A percentile compares a stretch with the other conserved stretches of the same genome.
Evolutionary conservation across 2,113 vertebrate genomes (phyloP).

Genomic region (Cacatua alba): DNA sequence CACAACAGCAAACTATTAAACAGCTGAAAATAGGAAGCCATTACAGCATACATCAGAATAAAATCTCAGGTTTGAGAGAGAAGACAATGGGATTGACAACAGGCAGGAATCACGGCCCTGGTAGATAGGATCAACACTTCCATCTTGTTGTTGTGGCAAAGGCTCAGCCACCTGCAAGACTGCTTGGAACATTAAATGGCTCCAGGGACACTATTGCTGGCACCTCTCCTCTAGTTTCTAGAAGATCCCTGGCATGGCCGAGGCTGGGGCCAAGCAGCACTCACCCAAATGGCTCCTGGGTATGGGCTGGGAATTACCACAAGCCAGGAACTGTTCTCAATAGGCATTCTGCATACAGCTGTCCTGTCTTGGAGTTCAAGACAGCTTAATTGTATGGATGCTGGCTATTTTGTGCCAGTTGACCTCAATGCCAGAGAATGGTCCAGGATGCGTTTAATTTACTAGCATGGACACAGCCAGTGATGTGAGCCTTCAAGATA

Average conservation of each 20-base stretch:
- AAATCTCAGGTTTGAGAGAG: background rate
- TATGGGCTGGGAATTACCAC: background rate
- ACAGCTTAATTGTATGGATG: background rate
- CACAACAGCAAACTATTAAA: constrained; percentile 41
- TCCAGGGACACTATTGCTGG: background rate
- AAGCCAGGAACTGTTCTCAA: background rate
- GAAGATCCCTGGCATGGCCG: background rate
- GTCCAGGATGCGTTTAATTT: background rate
- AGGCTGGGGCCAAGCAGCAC: background rate
- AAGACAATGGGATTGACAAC: background rate
- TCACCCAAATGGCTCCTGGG: background rate
- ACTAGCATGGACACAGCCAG: background rate
- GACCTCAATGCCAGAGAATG: background rate
- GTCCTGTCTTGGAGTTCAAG: background rate
- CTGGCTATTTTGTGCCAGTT: background rate
- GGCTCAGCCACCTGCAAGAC: background rate
- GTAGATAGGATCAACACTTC: background rate
- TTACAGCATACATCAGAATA: background rate
- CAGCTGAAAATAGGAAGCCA: background rate
- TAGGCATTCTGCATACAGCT: background rate
- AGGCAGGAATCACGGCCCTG: background rate
- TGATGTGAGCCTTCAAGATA: background rate
- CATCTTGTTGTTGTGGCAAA: background rate
- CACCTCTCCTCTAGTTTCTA: background rate
- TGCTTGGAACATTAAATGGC: background rate